Evolutionary conservation across 2,888 invertebrate genomes (phyloP), one percentile per base, ranked within the genome.

Genomic region (Gryllus longicercus): DNA sequence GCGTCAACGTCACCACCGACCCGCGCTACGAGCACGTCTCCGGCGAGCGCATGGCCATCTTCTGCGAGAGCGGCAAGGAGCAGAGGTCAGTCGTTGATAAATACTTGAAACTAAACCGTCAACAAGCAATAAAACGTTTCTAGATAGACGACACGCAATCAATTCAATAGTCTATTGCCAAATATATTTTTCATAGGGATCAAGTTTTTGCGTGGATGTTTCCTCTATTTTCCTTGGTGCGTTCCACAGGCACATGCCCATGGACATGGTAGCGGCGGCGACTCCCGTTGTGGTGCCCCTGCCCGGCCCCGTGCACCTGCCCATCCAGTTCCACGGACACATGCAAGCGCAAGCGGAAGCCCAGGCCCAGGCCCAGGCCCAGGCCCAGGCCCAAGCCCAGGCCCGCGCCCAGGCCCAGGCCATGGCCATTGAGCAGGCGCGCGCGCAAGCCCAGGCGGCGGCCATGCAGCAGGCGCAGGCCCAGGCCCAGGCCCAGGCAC

Each of bases 31-130:
- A 93, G 83, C 91, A 91, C 84, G 88, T 93, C 82, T 95, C 94
- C 81, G 95, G 96, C 14, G 96, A 96, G 87, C 92, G 95, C 81
- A 94, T 96, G 88, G 93, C 94, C 51, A 95, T 96, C 86, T 92
- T 95, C 86, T 96, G 96, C 86, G 95, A 96, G 86, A 95, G 94
- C 84, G 95, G 95, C 82, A 92, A 92, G 83, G 89, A 90, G 75
- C 92, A 93, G 85, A 89, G 89, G 89, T 90, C 86, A 84, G 85
- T 0, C 38, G 0, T 5, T 8, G 0, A 4, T 38, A 38, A 38
- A 38, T 38, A 38, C 8, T 38, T 38, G 5, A 38, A 38, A 38
- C 1, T 38, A 1, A 38, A 38, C 38, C 0, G 38, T 38, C 38
- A 38, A 8, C 38, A 38, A 38, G 38, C 2, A 38, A 4, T 38